Evolutionary conservation across 2,888 invertebrate genomes (phyloP), one percentile per base, ranked within the genome.

Genomic region (Cantharis lateralis): DNA sequence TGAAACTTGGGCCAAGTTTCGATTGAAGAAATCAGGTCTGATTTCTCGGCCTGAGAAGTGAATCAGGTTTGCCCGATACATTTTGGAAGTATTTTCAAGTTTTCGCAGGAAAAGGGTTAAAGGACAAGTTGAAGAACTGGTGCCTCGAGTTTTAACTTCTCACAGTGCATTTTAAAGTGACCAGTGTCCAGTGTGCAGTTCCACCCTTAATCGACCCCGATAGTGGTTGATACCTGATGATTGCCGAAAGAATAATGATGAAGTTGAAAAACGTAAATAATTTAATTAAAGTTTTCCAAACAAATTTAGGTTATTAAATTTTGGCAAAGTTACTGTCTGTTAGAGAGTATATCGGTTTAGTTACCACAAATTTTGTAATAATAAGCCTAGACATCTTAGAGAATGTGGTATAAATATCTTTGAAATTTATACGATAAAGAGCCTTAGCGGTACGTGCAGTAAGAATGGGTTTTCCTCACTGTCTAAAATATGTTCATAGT

Each of bases 401-500:
- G 78, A 78, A 78, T 75, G 75, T 62, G 75, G 78, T 72, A 75
- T 78, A 78, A 75, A 78, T 78, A 75, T 75, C 71, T 72, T 62
- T 13, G 16, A 15, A 10, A 13, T 28, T 62, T 16, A 72, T 11
- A 28, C 68, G 70, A 78, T 20, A 70, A 62, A n/a, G 24, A 70
- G 5, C 32, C 75, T 62, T 71, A 75, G n/a, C 5, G 7, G 15
- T 62, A 28, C 26, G 68, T 15, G 15, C 10, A 18, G 18, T 75
- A 75, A 73, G 75, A 18, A 15, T 62, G 15, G 70, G 32, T 70
- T 72, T 78, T 20, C 62, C 64, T 26, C 32, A 15, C 15, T 18
- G 62, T 48, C 71, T 62, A 66, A 78, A 75, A 78, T 75, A 78
- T 78, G 83, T 79, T 81, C 80, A 77, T 78, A 81, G 82, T 83